Evolutionary conservation across 2,888 invertebrate genomes (phyloP), one percentile per base, ranked within the genome.

Genomic region (Dusona sp.): DNA sequence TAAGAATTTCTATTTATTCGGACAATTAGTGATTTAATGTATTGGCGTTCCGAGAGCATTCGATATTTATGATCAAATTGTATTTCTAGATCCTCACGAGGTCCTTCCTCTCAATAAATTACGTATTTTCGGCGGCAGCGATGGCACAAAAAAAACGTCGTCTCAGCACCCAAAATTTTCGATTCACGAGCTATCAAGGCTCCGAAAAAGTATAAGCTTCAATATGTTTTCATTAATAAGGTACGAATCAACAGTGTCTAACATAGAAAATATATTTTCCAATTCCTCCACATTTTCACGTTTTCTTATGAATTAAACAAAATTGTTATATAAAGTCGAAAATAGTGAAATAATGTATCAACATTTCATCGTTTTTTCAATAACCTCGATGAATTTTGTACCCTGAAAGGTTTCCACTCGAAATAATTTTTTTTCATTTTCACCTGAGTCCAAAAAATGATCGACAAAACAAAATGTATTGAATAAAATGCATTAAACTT

Each of bases 61-160:
- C 61, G 29, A 13, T 16, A 16, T 29, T 61, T 29, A 61, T 61
- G 29, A 29, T 13, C 1, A 13, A 57, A 25, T 61, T 61, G 16
- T 29, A 6, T 61, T 29, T 29, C 29, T 16, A 61, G 61, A 61
- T 61, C 16, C 61, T 29, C 29, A 16, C 36, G 33, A 65, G 22
- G 45, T 36, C 65, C 45, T 36, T 68, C 73, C 19, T 42, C 42
- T 57, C 16, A 11, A 51, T 68, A 54, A 68, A 68, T 79, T 33
- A n/a, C 29, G 36, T n/a, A 25, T 29, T 67, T 79, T 79, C 45
- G 22, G 33, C 4, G 19, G 33, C 48, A 45, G 11, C 61, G 72
- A 79, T 72, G 79, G 72, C 36, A 13, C 22, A 33, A 45, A 36
- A 45, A 48, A 45, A 61, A 74, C 11, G 13, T 45, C 22, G 25